Percentiles rank a stretch among this genome's conserved stretches.
These are phyloP conservation scores for Stichodactyla mertensii DNA, from an alignment of 64 coral and sea anemone species.

Conservation along the genomic window DNA sequence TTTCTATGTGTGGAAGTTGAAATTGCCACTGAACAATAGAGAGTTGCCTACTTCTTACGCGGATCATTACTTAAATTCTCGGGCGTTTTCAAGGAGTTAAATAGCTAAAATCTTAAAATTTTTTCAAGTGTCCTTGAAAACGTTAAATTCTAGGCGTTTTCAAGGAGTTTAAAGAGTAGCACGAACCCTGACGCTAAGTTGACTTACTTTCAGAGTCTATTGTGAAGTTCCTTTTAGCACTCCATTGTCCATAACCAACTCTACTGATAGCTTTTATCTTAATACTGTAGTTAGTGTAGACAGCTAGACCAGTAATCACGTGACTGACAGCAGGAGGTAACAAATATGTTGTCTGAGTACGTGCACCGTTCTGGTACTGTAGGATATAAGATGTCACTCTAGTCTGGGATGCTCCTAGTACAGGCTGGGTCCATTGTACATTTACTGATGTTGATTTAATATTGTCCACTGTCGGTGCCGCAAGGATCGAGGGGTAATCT, in stretches of 20 bases:
- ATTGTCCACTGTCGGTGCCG: not conserved
- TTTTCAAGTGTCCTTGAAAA: too few relatives aligned
- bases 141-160: too few relatives aligned
- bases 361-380: not conserved
- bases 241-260: constrained; percentile 46
- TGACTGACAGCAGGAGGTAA: not conserved
- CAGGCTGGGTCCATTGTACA: constrained; percentile 24
- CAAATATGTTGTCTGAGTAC: not conserved
- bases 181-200: not conserved
- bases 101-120: too few relatives aligned
- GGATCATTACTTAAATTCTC: too few relatives aligned
- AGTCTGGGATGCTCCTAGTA: not conserved
- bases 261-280: constrained; percentile 28
- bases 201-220: constrained; percentile 41
- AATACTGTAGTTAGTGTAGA: constrained; percentile 42
- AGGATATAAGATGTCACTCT: not conserved
- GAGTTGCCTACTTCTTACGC: too few relatives aligned
- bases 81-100: too few relatives aligned
- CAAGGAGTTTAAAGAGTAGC: not conserved
- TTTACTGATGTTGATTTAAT: constrained; percentile 25
- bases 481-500: constrained; percentile 32
- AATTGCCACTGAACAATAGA: too few relatives aligned
- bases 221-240: not conserved
- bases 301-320: constrained; percentile 12
- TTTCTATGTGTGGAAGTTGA: too few relatives aligned